Evolutionary conservation across 1,140 invertebrate species (phyloP), one percentile per base, ranked within the genome.

Genomic region (Scaptomyza graminum): DNA sequence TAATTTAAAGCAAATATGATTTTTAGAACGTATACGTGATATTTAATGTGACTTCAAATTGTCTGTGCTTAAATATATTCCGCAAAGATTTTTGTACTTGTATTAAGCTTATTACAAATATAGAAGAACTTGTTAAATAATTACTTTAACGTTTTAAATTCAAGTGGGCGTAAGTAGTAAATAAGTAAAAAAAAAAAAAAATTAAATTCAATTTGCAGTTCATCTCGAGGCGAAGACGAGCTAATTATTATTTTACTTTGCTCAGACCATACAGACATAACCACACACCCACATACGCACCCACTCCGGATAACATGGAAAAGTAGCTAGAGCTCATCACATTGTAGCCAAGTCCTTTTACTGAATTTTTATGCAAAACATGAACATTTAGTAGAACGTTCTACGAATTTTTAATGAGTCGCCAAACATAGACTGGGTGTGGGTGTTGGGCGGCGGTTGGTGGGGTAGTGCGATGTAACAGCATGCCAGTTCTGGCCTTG

Each of bases 341-440:
- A 80, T 63, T 61, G 75, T 66, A 56, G 71, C 62, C 49, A 16
- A 22, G 50, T 78, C 22, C 64, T 63, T 82, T 76, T 74, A 70
- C 78, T 55, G 85, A 78, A 78, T 79, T 87, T 87, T 88, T 88
- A 87, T 87, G 83, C 82, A 88, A 87, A 87, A 87, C 82, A 87
- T 87, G 82, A 87, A 88, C 82, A 79, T 88, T 87, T 87, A 88
- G 77, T 79, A 65, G 64, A 82, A 87, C 82, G 79, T 51, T 87
- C 78, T 72, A 79, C 52, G 82, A 88, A 87, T 87, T 87, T 87
- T 88, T 82, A 88, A 87, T 87, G 83, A 87, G 83, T 50, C 41
- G 49, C 41, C 61, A 43, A 68, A 44, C 49, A 22, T 22, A 22
- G 18, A 22, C 18, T 22, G 18, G 12, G 9, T 15, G 16, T 16